Conservation (phyloP, 1,140 invertebrate genomes). For the Cheumatopsyche charites region DNA sequence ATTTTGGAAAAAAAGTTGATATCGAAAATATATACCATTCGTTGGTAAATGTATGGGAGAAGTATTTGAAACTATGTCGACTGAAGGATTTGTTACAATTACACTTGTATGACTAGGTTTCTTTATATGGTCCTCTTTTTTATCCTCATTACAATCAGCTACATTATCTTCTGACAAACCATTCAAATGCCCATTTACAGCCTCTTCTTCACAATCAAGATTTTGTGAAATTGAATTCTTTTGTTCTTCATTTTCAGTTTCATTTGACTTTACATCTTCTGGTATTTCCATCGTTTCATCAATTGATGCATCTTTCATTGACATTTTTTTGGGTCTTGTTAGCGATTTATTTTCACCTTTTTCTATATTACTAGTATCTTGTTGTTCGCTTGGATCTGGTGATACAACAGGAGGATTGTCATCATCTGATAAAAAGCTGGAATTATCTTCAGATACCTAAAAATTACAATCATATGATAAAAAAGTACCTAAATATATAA, state of each 20-base stretch:
- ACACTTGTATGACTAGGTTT: conserved; percentile 60
- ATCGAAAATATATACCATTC: conserved; percentile 50
- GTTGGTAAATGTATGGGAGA: conserved; percentile 54
- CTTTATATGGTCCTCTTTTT: conserved; percentile 51
- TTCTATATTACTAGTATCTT: conserved; percentile 36
- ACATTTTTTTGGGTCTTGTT: conserved; percentile 4
- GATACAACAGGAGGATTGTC: conserved; percentile 61
- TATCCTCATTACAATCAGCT: conserved; percentile 55
- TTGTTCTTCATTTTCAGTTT: conserved; percentile 54
- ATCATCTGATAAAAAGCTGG: conserved; percentile 63
- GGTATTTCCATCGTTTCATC: conserved; percentile 56
- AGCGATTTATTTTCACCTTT: conserved; percentile 36
- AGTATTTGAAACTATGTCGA: conserved; percentile 62
- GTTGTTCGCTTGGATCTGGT: conserved; percentile 56
- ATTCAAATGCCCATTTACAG: conserved; percentile 49
- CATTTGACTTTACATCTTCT: conserved; percentile 41
- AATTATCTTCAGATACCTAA: conserved; percentile 65
- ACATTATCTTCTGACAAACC: conserved; percentile 45
- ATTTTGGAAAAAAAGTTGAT: background rate
- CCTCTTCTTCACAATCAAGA: background rate
- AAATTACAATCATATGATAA: background rate
- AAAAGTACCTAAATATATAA: no score
- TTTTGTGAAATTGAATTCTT: background rate
- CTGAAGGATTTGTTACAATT: conserved; percentile 70
- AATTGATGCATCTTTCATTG: conserved; percentile 40